Evolutionary conservation across 2,113 vertebrate genomes (phyloP).

Genomic region (Sciurus niger): DNA sequence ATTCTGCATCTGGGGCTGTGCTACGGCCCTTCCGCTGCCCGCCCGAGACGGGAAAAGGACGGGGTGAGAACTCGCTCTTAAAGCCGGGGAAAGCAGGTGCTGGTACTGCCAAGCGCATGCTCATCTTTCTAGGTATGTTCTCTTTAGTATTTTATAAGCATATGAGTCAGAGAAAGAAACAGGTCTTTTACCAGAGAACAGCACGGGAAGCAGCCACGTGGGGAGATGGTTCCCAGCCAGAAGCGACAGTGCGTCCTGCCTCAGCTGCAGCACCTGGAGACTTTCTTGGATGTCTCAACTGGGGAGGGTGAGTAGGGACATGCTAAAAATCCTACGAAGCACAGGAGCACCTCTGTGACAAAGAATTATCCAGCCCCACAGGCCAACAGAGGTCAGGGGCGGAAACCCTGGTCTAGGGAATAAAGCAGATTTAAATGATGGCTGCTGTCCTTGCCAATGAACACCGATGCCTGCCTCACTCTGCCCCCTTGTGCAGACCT

Average conservation of each 20-base stretch:
- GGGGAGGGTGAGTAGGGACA: neutral
- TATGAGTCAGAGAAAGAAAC: neutral
- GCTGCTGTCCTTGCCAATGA: neutral
- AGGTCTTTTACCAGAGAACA: neutral
- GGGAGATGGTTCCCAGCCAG: neutral
- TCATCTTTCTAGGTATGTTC: neutral
- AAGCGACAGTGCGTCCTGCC: rapidly evolving
- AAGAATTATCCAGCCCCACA: neutral
- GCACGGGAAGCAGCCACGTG: neutral
- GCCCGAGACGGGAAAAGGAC: rapidly evolving
- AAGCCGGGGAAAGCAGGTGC: neutral
- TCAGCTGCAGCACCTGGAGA: neutral
- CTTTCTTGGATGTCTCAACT: neutral
- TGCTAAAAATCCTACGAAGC: neutral
- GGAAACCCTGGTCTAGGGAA: neutral
- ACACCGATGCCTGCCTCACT: neutral
- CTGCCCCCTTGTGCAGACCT: neutral
- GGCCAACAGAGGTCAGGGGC: rapidly evolving
- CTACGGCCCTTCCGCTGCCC: neutral
- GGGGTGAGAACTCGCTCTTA: rapidly evolving
- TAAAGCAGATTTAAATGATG: neutral
- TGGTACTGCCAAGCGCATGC: rapidly evolving
- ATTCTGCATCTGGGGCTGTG: too few relatives aligned
- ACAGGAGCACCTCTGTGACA: neutral
- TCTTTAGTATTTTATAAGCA: neutral